Evolutionary conservation across 2,888 invertebrate species (phyloP), one percentile per base, ranked within the genome.

Genomic region (Cheilosia pagana): DNA sequence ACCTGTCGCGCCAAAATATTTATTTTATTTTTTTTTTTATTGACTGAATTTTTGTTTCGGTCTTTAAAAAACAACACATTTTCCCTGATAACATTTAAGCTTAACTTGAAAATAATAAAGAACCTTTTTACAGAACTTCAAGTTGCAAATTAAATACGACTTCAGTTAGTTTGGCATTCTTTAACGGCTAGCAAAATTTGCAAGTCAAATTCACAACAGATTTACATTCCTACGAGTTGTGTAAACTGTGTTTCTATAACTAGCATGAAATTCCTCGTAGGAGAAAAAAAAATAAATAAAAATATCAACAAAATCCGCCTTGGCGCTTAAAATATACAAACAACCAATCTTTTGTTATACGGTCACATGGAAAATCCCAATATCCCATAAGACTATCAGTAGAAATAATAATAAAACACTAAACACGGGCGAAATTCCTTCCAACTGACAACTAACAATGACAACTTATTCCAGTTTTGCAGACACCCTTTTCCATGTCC

Each of bases 221-320:
- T n/a, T n/a, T 12, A 53, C 65, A 35, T 28, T 28, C 28, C 28
- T 28, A 6, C 8, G 28, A 28, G 8, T 28, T 28, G 28, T 28
- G 28, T 28, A 2, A 41, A n/a, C 21, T 52, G 21, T 39, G 3
- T 14, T 31, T 68, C 71, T 28, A 41, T 65, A 67, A 43, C 41
- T 65, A 43, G 53, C 57, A 77, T 78, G 35, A 50, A 35, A 45
- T 62, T 41, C 12, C 14, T 57, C 53, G 59, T 25, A 45, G 67
- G 59, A 41, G 14, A 41, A 14, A 41, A 41, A 14, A 41, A 74
- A 60, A 62, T n/a, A n/a, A n/a, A n/a, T n/a, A n/a, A 59, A 81
- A 81, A 81, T 52, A 63, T 75, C 63, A 75, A 75, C 81, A 70
- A 75, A 81, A 81, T 81, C 81, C 81, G 81, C 63, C 19, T 81